phyloP scores from a whole-genome alignment of 2,797 vertebrate species.

The Pelochelys cantorii region DNA sequence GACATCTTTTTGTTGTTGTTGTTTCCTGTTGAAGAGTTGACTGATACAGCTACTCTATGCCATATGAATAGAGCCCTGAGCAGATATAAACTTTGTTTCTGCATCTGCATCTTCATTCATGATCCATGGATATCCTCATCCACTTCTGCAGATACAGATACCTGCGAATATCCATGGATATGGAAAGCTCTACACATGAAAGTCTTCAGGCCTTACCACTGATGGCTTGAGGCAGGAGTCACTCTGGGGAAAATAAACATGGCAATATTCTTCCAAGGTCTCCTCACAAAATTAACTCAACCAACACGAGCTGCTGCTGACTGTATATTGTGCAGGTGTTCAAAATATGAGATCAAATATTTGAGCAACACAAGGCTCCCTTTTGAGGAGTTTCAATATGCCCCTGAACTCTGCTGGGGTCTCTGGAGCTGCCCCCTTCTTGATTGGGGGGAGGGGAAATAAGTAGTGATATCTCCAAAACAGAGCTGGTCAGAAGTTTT shows the following conservation, averaged over 20 bases:
- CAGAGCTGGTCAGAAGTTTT: not conserved
- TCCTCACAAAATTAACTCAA: not conserved
- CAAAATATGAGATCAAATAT: not conserved
- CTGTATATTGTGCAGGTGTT: not conserved
- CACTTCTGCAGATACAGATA: no score
- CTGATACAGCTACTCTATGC: not conserved
- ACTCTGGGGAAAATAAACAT: not conserved
- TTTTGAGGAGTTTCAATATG: not conserved
- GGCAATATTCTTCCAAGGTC: not conserved
- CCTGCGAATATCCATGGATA: no score
- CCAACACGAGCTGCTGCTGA: not conserved
- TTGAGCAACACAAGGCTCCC: no score
- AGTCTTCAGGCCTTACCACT: not conserved
- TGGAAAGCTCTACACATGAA: not conserved
- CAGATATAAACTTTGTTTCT: no score
- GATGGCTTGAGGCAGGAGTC: not conserved
- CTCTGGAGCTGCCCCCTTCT: not conserved
- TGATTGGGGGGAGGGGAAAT: not conserved
- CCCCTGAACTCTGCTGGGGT: not conserved
- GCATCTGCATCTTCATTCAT: no score
- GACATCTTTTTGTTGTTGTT: not conserved
- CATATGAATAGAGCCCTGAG: no score
- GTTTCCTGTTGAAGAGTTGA: not conserved
- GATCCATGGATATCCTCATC: no score
- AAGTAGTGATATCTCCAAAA: not conserved